These are phyloP conservation scores for Conus canariensis DNA, from an alignment of 2,888 invertebrate species.

Conservation along the genomic window DNA sequence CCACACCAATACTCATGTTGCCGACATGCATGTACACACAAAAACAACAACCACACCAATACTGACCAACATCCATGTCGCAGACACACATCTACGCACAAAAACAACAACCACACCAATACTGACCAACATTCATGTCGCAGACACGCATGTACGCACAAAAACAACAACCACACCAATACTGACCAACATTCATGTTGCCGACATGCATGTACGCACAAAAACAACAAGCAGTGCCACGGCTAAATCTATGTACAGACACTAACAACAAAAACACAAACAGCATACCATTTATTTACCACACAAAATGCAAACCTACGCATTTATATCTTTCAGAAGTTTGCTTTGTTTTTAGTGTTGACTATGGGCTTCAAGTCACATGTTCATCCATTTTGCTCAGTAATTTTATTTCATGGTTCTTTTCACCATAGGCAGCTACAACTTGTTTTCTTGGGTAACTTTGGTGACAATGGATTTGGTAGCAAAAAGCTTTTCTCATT, in stretches of 20 bases:
- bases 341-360: no score
- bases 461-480: no score
- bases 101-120: constrained; percentile 35
- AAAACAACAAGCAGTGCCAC: background rate
- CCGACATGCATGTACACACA: background rate
- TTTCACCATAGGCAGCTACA: no score
- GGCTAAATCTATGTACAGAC: background rate
- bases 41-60: constrained; percentile 35
- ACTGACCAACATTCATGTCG: background rate
- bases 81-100: background rate
- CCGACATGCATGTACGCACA: background rate
- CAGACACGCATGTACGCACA: background rate
- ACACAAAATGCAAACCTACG: no score
- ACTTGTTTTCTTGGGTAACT: no score
- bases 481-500: no score
- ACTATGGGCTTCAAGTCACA: no score
- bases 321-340: no score
- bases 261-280: background rate
- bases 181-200: background rate
- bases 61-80: background rate
- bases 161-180: constrained; percentile 35
- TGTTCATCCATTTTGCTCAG: no score
- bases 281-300: background rate
- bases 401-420: no score
- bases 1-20: background rate